A percentile compares a stretch with the other conserved stretches of the same genome.
These are phyloP conservation scores for Mesoligia furuncula DNA, from an alignment of 2,888 invertebrate genomes.

Conservation along the genomic window DNA sequence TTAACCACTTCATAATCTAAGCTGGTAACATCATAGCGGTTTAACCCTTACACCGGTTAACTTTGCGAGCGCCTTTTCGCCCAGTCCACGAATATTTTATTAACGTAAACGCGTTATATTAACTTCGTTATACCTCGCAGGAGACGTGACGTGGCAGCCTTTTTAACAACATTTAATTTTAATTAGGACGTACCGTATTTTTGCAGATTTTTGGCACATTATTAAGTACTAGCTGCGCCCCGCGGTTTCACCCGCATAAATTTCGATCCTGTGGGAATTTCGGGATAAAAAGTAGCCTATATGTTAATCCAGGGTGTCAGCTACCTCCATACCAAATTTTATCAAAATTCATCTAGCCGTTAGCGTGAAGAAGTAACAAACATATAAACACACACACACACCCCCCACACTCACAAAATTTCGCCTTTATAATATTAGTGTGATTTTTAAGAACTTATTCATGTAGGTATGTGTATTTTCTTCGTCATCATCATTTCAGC, in stretches of 20 bases:
- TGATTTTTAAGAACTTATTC: not conserved
- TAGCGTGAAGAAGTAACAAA: too few relatives aligned
- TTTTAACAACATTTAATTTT: slow-evolving; percentile 75
- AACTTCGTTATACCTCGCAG: slow-evolving; percentile 73
- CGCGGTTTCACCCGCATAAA: too few relatives aligned
- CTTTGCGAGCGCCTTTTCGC: slow-evolving; percentile 71
- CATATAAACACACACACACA: too few relatives aligned
- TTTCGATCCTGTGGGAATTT: too few relatives aligned
- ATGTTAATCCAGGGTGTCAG: too few relatives aligned
- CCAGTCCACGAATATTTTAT: slow-evolving; percentile 80
- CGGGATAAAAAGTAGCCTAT: too few relatives aligned
- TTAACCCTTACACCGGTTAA: slow-evolving; percentile 69
- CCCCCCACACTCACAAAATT: too few relatives aligned
- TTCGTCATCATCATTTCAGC: too few relatives aligned
- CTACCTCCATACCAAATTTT: too few relatives aligned
- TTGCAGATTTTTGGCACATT: slow-evolving; percentile 33
- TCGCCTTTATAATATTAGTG: too few relatives aligned
- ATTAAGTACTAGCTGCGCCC: too few relatives aligned
- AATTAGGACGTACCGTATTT: slow-evolving; percentile 67
- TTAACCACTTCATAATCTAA: slow-evolving; percentile 67
- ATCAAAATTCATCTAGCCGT: too few relatives aligned
- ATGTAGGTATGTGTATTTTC: slow-evolving; percentile 4
- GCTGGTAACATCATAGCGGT: slow-evolving; percentile 68
- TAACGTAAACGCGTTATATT: slow-evolving; percentile 78
- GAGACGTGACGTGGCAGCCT: slow-evolving; percentile 69